A percentile compares a stretch with the other conserved stretches of the same genome.
These are phyloP conservation scores for Melangyna quadrimaculata DNA, from an alignment of 2,888 invertebrate species.

Conservation along the genomic window DNA sequence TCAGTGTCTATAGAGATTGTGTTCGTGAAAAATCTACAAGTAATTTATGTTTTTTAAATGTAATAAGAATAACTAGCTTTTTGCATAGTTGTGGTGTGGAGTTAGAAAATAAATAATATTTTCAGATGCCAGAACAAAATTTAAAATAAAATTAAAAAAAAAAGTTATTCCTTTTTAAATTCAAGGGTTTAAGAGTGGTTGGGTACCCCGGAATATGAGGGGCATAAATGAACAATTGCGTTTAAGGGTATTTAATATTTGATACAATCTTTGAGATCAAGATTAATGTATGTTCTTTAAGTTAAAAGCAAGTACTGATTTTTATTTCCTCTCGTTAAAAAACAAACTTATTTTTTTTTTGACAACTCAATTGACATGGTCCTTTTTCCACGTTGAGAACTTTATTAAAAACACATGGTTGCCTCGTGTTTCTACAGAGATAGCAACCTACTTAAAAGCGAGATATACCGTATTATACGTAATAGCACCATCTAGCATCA, in stretches of 20 bases:
- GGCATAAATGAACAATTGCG: no score
- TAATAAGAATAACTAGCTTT: neutral
- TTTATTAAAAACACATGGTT: neutral
- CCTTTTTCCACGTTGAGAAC: neutral
- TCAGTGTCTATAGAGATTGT: neutral
- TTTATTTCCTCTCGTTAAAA: neutral
- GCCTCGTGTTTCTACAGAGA: neutral
- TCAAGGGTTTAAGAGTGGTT: no score
- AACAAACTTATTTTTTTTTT: neutral
- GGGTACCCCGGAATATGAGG: no score
- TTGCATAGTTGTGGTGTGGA: neutral
- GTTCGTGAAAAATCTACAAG: neutral
- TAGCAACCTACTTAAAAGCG: neutral
- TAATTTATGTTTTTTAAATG: neutral
- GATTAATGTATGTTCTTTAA: no score
- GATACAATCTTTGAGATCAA: no score
- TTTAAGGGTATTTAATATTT: no score
- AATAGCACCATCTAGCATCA: neutral
- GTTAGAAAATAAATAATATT: neutral
- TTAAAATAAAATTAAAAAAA: neutral
- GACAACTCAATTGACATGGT: neutral
- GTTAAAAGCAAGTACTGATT: no score
- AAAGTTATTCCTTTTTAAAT: no score
- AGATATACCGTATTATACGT: neutral
- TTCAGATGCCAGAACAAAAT: neutral